A percentile compares a stretch with the other conserved stretches of the same genome.
phyloP scores from a whole-genome alignment of 2,797 vertebrate species.

The Avahi laniger region DNA sequence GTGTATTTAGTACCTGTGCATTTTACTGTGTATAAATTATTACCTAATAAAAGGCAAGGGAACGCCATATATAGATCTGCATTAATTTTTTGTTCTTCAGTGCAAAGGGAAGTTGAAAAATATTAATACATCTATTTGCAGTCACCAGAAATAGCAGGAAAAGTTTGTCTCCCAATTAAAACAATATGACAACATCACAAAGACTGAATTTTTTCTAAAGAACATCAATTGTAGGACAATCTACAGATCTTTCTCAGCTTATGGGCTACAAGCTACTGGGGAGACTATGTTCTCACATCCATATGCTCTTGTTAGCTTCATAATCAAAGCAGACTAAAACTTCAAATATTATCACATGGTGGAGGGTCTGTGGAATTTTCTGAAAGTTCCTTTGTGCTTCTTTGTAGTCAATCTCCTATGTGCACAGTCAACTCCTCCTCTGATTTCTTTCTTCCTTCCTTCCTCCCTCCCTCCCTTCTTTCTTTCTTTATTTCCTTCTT shows the following conservation, averaged over 20 bases:
- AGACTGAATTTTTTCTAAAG: constrained; percentile 15
- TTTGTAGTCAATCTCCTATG: constrained; percentile 11
- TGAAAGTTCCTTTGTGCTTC: constrained; percentile 8
- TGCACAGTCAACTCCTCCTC: not conserved
- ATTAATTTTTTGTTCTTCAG: not conserved
- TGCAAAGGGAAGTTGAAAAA: not conserved
- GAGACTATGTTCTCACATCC: not conserved
- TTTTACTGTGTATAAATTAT: constrained; percentile 17
- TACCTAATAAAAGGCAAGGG: not conserved
- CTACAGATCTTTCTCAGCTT: not conserved
- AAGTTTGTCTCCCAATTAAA: not conserved
- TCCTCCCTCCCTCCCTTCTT: not conserved
- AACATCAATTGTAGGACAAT: constrained; percentile 22
- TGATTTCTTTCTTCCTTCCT: not conserved
- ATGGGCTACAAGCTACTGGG: not conserved
- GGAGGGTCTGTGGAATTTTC: not conserved
- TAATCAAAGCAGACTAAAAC: constrained; percentile 40
- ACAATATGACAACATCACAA: not conserved
- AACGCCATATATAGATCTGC: not conserved
- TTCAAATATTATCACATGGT: constrained; percentile 11
- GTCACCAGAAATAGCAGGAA: constrained; percentile 1
- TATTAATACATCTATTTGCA: not conserved
- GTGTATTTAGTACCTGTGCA: not conserved
- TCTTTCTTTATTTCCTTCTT: not conserved
- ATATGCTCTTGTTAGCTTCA: not conserved